Evolutionary conservation across 2,113 vertebrate genomes (phyloP).

Genomic region (Caretta caretta): DNA sequence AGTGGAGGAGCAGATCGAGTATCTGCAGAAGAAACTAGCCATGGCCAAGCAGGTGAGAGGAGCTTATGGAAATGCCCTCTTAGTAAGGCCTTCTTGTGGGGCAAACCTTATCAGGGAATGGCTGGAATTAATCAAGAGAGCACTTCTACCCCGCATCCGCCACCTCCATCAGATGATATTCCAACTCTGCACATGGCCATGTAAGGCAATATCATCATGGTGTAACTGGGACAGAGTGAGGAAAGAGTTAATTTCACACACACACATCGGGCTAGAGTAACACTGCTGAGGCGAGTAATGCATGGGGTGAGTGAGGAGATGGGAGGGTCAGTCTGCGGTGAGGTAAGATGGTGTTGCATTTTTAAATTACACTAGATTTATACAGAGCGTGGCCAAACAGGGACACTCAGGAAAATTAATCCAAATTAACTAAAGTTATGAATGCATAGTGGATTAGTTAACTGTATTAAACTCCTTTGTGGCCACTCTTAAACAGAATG

Average conservation of each 20-base stretch:
- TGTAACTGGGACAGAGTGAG: not conserved
- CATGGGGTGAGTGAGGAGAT: not conserved
- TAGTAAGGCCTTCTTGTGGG: not conserved
- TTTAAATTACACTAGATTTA: not conserved
- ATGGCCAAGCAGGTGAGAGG: slow-evolving; percentile 93
- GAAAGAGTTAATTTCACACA: not conserved
- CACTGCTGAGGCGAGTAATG: not conserved
- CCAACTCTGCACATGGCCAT: not conserved
- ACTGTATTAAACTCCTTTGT: not conserved
- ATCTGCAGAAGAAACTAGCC: slow-evolving; percentile 96
- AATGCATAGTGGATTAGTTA: not conserved
- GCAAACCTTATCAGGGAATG: not conserved
- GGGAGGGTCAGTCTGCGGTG: not conserved
- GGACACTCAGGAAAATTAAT: not conserved
- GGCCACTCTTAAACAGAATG: not conserved
- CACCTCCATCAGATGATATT: not conserved
- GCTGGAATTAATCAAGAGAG: not conserved
- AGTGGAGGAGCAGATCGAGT: slow-evolving; percentile 96
- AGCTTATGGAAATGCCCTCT: not conserved
- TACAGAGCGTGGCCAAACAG: not conserved
- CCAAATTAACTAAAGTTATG: not conserved
- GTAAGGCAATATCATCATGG: fast-evolving
- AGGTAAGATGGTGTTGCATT: not conserved
- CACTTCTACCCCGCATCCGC: not conserved
- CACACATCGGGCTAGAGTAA: not conserved